Percentiles rank a stretch among this genome's conserved stretches.
phyloP scores from a whole-genome alignment of 2,797 vertebrate genomes.

The Trachops cirrhosus region DNA sequence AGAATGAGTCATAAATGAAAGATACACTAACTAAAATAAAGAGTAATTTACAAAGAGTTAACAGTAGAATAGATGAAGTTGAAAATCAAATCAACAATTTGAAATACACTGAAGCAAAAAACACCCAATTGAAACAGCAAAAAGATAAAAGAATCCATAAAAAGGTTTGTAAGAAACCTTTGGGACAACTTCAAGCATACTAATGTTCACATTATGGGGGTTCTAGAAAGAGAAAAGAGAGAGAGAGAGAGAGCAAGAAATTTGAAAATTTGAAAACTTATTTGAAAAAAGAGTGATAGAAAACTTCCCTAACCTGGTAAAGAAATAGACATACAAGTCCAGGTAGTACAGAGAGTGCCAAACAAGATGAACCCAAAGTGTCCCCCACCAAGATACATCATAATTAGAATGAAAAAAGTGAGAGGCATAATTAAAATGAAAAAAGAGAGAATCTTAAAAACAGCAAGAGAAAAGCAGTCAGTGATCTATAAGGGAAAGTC shows the following conservation, averaged over 20 bases:
- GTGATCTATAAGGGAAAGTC: neutral
- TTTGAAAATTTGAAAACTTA: neutral
- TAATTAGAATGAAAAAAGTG: neutral
- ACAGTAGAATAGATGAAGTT: neutral
- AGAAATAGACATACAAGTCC: neutral
- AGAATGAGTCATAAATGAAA: too few species aligned
- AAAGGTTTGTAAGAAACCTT: neutral
- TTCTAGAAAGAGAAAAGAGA: neutral
- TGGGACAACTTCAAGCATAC: neutral
- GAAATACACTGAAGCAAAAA: neutral
- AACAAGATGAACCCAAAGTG: neutral
- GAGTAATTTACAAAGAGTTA: neutral
- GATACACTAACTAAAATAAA: neutral
- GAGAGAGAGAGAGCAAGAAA: too few species aligned
- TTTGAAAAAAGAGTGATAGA: neutral
- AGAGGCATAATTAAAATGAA: too few species aligned
- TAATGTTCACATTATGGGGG: neutral
- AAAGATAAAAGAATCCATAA: neutral
- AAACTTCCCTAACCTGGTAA: neutral
- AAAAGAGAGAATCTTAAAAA: neutral
- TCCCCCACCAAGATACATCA: neutral
- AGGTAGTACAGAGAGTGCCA: neutral
- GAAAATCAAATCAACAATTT: neutral
- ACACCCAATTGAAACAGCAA: neutral
- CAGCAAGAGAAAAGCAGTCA: neutral